phyloP scores from a whole-genome alignment of 2,113 vertebrate species.

The Cranoglanis bouderius region DNA sequence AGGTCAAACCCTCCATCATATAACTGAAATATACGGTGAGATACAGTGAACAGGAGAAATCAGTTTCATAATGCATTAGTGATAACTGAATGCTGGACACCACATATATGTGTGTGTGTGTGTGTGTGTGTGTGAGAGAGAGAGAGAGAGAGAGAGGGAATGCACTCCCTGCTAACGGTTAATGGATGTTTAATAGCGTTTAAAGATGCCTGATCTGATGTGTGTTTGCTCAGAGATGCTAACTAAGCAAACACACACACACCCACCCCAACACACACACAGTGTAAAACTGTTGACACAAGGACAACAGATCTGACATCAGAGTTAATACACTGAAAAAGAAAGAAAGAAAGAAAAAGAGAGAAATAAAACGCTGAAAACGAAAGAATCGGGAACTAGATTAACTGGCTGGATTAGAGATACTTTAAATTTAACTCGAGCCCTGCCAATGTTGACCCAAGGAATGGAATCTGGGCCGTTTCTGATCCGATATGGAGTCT shows the following conservation, averaged over 20 bases:
- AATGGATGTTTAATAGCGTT: conserved; percentile 13
- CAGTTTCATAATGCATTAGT: neutral
- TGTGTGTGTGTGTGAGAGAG: neutral
- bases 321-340: neutral
- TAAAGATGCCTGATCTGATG: conserved; percentile 2
- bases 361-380: neutral
- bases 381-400: neutral
- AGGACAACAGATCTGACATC: neutral
- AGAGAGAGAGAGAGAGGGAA: neutral
- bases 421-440: neutral
- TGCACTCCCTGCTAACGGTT: neutral
- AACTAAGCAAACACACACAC: conserved; percentile 13
- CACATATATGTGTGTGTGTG: neutral
- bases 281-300: conserved; percentile 14
- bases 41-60: neutral
- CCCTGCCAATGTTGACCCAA: neutral
- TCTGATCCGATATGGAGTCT: neutral
- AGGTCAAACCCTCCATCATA: neutral
- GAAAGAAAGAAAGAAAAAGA: neutral
- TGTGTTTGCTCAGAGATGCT: conserved; percentile 17
- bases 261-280: neutral
- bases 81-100: neutral
- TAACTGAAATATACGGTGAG: neutral
- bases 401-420: neutral
- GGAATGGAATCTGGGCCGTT: neutral